Evolutionary conservation across 2,113 vertebrate genomes (phyloP).

Genomic region (Collichthys lucidus): DNA sequence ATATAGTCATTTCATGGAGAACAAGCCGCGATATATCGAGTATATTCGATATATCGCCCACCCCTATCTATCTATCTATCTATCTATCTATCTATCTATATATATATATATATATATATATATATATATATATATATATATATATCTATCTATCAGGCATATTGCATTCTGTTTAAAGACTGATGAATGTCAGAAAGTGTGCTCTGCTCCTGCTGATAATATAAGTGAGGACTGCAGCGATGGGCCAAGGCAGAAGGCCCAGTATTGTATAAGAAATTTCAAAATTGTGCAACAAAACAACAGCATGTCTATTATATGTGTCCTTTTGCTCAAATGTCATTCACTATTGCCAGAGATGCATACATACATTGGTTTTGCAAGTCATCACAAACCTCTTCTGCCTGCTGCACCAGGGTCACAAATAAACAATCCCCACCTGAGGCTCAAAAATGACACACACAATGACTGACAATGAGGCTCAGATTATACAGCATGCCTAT

Average conservation of each 20-base stretch:
- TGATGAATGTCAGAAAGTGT: constrained; percentile 14
- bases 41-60: no score
- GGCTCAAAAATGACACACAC: constrained; percentile 2
- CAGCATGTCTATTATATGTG: no score
- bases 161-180: constrained; percentile 48
- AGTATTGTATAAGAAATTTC: not conserved
- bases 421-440: constrained; percentile 20
- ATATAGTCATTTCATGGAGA: no score
- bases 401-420: constrained; percentile 14
- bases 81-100: no score
- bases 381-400: constrained; percentile 17
- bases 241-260: not conserved
- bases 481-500: not conserved
- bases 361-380: constrained; percentile 21
- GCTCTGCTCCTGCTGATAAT: not conserved
- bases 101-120: no score
- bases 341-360: not conserved
- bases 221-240: constrained; percentile 1
- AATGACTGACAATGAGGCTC: not conserved
- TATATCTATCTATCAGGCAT: no score
- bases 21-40: no score
- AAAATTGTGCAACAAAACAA: not conserved
- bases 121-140: no score
- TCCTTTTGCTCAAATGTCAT: not conserved
- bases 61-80: no score